These are phyloP conservation scores for Dasyornis broadbenti DNA, from an alignment of 2,113 vertebrate genomes.

Conservation along the genomic window DNA sequence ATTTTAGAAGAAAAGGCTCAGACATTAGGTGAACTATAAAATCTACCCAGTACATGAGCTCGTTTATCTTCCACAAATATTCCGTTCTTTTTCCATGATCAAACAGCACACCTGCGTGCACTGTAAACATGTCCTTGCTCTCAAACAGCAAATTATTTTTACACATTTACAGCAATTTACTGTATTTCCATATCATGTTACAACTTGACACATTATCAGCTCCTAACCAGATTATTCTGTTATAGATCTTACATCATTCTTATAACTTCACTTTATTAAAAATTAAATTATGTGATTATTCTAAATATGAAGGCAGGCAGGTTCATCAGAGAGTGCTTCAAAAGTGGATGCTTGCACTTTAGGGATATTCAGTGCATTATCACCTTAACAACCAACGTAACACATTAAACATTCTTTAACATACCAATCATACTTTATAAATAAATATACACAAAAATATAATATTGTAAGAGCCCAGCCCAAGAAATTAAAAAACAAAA, in stretches of 20 bases:
- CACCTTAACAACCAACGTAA: neutral
- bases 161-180: neutral
- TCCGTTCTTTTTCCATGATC: neutral
- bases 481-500: neutral
- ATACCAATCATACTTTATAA: neutral
- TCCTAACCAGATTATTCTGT: neutral
- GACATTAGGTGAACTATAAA: neutral
- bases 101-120: neutral
- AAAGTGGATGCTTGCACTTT: neutral
- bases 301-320: neutral
- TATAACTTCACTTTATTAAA: neutral
- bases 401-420: neutral
- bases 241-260: neutral
- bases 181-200: neutral
- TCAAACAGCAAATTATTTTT: neutral
- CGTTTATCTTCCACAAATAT: neutral
- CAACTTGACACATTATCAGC: neutral
- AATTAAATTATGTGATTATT: neutral
- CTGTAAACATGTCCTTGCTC: neutral
- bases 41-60: neutral
- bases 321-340: neutral
- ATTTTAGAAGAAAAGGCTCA: neutral
- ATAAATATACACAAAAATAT: neutral
- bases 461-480: neutral
- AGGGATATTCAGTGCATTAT: neutral